Conservation (phyloP, 2,888 invertebrate species). For the Eupithecia vulgata region DNA sequence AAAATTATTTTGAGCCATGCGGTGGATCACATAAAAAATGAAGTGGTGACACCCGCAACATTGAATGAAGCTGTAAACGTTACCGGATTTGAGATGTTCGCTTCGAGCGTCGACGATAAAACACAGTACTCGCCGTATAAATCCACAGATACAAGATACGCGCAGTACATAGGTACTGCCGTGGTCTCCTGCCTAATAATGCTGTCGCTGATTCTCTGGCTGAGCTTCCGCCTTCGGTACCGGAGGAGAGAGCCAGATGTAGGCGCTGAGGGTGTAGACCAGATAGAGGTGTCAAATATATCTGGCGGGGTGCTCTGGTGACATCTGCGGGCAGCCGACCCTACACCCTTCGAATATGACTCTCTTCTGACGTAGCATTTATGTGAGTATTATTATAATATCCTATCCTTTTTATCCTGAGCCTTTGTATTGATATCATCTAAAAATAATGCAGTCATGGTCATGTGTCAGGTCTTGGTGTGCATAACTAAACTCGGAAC, state of each 20-base stretch:
- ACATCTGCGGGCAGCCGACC: constrained; percentile 85
- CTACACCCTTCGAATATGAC: constrained; percentile 84
- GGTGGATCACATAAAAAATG: constrained; percentile 47
- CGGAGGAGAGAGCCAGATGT: constrained; percentile 66
- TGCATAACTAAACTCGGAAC: not conserved
- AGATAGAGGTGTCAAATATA: constrained; percentile 86
- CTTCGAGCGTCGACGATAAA: constrained; percentile 64
- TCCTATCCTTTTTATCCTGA: not conserved
- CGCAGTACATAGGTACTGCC: constrained; percentile 82
- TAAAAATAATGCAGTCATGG: not conserved
- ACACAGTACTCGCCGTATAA: constrained; percentile 72
- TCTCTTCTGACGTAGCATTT: constrained; percentile 82
- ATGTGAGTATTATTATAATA: constrained; percentile 66
- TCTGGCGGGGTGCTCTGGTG: constrained; percentile 89
- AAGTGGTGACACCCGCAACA: constrained; percentile 49
- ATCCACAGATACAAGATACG: constrained; percentile 64
- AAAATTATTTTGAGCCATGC: constrained; percentile 40
- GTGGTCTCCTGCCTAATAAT: constrained; percentile 83
- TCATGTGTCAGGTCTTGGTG: not conserved
- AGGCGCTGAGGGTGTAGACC: constrained; percentile 67
- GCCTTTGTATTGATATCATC: not conserved
- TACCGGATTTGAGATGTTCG: constrained; percentile 53
- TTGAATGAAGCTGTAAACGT: constrained; percentile 54
- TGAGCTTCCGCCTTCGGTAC: constrained; percentile 74
- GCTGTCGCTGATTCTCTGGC: constrained; percentile 81